Base-by-base conservation (phyloP, 2,113 vertebrate genomes). In the Probosciger aterrimus region DNA sequence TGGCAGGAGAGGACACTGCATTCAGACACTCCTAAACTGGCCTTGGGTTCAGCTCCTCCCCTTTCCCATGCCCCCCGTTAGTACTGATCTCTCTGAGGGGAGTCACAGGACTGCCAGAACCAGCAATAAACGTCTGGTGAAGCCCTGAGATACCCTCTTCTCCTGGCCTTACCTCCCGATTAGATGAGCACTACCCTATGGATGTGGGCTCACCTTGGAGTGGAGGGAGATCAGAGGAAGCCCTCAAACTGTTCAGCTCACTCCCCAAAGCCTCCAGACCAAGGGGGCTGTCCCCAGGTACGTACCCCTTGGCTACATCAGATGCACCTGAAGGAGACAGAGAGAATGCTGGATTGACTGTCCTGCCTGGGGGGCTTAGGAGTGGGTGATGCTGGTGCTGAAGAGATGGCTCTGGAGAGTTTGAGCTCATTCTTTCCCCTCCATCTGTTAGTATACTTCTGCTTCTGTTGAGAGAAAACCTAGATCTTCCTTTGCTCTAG, bases 401-500 rank as follows among this genome's bases (percentile, higher is more conserved):
- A 49, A 96, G 93, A 95, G 65, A 91, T 93, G 95, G 89, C 89
- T 94, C 90, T 94, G 88, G 88, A 95, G 91, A 96, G 88, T 88
- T 96, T 94, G 88, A 94, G 86, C 92, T 94, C 86, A 69, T 96
- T 96, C 70, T 83, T 95, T 94, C 63, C 91, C 86, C 88, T 95
- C 88, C 91, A 95, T 87, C 73, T 87, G 74, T 86, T 95, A 93
- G 78, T 80, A 89, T 93, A 80, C 59, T 96, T 92, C 65, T 96
- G 88, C 86, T 86, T 95, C 92, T 17, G 1, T 87, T 91, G 74
- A 96, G 95, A 96, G 93, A 92, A 96, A 91, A 89, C 70, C 74
- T 94, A 89, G 90, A 90, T 94, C 84, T 92, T 92, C 64, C 39
- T 88, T 92, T 93, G 88, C 59, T 89, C 78, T 97, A 76, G 83